These are phyloP conservation scores for Polydrusus tereticollis DNA, from an alignment of 2,888 invertebrate species.

Conservation along the genomic window DNA sequence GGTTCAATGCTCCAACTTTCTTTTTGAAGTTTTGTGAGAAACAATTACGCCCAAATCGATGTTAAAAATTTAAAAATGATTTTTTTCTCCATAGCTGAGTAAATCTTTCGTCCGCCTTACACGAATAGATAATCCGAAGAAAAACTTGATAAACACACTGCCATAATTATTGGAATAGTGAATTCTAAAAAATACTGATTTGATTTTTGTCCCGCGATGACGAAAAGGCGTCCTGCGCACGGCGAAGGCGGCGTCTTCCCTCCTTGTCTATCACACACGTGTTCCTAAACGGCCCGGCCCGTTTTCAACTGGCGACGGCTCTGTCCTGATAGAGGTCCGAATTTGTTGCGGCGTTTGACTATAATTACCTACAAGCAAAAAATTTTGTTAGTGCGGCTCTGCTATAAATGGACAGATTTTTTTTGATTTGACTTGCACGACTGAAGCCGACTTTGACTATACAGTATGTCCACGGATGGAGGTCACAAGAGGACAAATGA, in stretches of 20 bases:
- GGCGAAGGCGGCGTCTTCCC: constrained; percentile 18
- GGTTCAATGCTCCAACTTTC: no score
- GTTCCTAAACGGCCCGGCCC: constrained; percentile 27
- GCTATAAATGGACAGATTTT: no score
- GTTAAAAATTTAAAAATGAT: no score
- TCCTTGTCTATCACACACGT: constrained; percentile 27
- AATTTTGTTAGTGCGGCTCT: background rate
- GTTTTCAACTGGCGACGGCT: constrained; percentile 14
- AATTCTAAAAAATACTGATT: constrained; percentile 44
- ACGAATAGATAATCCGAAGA: background rate
- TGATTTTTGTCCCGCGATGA: constrained; percentile 25
- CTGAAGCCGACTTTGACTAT: no score
- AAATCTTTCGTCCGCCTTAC: no score
- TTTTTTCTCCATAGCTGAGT: no score
- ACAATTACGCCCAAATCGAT: no score
- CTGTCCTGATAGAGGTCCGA: constrained; percentile 25
- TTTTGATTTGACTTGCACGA: no score
- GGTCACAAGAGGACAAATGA: no score
- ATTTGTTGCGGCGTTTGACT: constrained; percentile 22
- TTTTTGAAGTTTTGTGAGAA: no score
- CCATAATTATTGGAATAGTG: constrained; percentile 13
- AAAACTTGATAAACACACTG: background rate
- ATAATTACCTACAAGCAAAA: constrained; percentile 9
- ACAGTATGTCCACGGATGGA: no score
- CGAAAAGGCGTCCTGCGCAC: background rate